phyloP scores from a whole-genome alignment of 2,113 vertebrate genomes.

The Noturus placidus region DNA sequence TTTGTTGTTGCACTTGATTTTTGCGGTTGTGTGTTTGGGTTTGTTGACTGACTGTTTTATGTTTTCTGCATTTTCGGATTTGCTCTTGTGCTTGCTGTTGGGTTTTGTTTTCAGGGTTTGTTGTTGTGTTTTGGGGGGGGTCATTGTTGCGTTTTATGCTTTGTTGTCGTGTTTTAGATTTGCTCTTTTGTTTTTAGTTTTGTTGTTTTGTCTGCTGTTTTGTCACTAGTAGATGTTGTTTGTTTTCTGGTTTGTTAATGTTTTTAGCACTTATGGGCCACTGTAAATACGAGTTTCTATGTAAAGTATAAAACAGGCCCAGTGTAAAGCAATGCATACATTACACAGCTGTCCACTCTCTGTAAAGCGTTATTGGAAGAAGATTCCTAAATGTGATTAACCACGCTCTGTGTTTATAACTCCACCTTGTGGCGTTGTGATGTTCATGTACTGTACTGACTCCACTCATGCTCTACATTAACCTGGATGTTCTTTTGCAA shows the following conservation, averaged over 20 bases:
- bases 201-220: not conserved
- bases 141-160: not conserved
- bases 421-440: constrained; percentile 37
- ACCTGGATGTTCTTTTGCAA: not conserved
- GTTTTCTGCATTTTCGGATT: too few relatives aligned
- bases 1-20: not conserved
- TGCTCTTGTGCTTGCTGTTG: not conserved
- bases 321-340: not conserved
- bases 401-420: constrained; percentile 20
- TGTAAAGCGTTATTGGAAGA: not conserved
- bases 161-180: not conserved
- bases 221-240: not conserved
- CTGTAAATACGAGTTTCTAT: not conserved
- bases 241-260: not conserved
- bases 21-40: not conserved
- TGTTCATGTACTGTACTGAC: constrained; percentile 2
- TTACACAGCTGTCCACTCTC: not conserved
- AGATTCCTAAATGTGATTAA: not conserved
- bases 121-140: not conserved
- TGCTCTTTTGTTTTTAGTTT: not conserved
- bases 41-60: not conserved
- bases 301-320: not conserved
- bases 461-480: not conserved
- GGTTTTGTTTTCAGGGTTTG: not conserved
- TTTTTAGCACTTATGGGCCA: not conserved